Conservation (phyloP, 37 sponge, comb jelly and placozoan species). For the Aphrocallistes beatrix region DNA sequence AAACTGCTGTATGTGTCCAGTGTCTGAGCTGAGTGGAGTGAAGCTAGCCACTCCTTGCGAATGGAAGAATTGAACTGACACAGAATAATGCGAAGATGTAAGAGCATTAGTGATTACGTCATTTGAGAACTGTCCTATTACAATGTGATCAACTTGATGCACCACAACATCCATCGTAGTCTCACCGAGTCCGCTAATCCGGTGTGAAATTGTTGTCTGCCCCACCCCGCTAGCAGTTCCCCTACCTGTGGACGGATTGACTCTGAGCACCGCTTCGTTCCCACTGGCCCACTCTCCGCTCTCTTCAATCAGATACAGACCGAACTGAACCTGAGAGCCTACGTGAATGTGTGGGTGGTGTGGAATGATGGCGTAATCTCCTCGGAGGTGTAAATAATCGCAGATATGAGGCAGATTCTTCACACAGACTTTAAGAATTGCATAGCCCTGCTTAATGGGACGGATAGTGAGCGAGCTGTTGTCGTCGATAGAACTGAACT, state of each 20-base stretch:
- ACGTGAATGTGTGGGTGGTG: conserved; percentile 56
- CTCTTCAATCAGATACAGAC: conserved; percentile 54
- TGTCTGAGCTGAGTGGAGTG: background rate
- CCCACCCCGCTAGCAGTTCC: conserved; percentile 37
- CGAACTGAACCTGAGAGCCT: conserved; percentile 54
- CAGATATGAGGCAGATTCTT: conserved; percentile 28
- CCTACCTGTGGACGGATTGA: conserved; percentile 37
- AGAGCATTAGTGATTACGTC: background rate
- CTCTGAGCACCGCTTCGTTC: conserved; percentile 31
- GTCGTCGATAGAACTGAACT: background rate
- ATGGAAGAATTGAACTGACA: background rate
- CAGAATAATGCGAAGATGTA: background rate
- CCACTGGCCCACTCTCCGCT: conserved; percentile 43
- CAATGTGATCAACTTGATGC: background rate
- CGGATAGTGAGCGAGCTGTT: conserved; percentile 46
- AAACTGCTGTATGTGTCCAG: background rate
- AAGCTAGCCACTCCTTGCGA: background rate
- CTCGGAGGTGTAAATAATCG: conserved; percentile 47
- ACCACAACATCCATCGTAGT: conserved; percentile 53
- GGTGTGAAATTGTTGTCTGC: conserved; percentile 50
- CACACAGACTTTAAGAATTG: conserved; percentile 45
- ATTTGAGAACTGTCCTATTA: background rate
- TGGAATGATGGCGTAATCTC: conserved; percentile 62
- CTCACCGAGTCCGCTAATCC: conserved; percentile 39
- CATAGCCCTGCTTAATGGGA: conserved; percentile 52